Conservation (phyloP, 2,113 vertebrate species). For the Colossoma macropomum region DNA sequence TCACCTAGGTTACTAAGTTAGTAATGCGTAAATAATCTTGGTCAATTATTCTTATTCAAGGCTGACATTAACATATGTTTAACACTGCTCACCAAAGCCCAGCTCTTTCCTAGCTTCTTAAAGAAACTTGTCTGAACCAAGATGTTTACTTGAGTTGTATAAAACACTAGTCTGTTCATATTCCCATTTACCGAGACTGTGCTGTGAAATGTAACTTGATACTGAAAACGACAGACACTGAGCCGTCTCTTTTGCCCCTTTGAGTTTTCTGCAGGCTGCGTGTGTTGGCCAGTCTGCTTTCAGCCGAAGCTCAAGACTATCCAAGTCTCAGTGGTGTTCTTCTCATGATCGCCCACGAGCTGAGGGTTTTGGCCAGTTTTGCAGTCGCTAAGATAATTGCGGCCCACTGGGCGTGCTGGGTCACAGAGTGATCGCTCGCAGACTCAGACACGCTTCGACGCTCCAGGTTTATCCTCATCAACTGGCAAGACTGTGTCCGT, state of each 20-base stretch:
- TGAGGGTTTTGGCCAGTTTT: conserved; percentile 27
- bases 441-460: conserved; percentile 55
- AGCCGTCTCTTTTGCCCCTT: not conserved
- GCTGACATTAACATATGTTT: no score
- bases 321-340: conserved; percentile 18
- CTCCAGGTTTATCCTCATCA: conserved; percentile 59
- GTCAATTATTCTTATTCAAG: no score
- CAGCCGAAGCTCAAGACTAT: conserved; percentile 2
- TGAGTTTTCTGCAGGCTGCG: not conserved
- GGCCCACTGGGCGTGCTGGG: conserved; percentile 59
- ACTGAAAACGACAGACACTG: not conserved
- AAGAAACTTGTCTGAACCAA: no score
- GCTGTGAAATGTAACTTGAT: no score
- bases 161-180: no score
- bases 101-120: no score
- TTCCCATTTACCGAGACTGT: no score
- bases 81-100: no score
- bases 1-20: no score
- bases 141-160: no score
- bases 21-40: no score
- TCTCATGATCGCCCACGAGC: conserved; percentile 36
- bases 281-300: conserved; percentile 12
- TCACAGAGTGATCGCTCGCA: conserved; percentile 55
- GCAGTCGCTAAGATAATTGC: conserved; percentile 56
- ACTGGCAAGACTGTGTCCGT: conserved; percentile 32